A percentile compares a stretch with the other conserved stretches of the same genome.
phyloP scores from a whole-genome alignment of 2,113 vertebrate genomes.

The Glareola pratincola region DNA sequence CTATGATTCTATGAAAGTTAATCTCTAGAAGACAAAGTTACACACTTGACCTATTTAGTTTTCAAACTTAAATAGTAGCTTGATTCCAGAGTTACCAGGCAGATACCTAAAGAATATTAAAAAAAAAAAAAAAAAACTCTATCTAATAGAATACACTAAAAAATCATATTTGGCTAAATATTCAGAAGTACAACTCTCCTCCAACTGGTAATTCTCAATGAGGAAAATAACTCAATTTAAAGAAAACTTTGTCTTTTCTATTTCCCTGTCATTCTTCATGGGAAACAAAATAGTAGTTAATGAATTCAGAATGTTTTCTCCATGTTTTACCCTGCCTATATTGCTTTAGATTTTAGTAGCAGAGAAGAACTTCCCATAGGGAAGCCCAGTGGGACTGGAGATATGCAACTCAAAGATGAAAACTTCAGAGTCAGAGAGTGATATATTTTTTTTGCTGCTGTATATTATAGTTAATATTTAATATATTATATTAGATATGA shows the following conservation, averaged over 20 bases:
- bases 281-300: not conserved
- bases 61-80: not conserved
- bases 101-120: not conserved
- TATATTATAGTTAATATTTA: not conserved
- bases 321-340: not conserved
- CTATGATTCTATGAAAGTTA: not conserved
- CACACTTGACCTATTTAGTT: not conserved
- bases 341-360: not conserved
- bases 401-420: not conserved
- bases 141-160: not conserved
- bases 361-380: not conserved
- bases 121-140: not conserved
- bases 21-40: not conserved
- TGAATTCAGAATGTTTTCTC: not conserved
- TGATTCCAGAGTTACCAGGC: not conserved
- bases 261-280: not conserved
- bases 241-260: not conserved
- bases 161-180: not conserved
- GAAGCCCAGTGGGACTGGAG: not conserved
- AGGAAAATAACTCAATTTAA: not conserved
- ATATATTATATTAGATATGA: not conserved
- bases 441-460: not conserved
- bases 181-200: not conserved
- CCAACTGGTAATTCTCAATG: not conserved
- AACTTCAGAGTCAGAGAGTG: not conserved